phyloP scores from a whole-genome alignment of 2,113 vertebrate genomes.

The Urocynchramus pylzowi region DNA sequence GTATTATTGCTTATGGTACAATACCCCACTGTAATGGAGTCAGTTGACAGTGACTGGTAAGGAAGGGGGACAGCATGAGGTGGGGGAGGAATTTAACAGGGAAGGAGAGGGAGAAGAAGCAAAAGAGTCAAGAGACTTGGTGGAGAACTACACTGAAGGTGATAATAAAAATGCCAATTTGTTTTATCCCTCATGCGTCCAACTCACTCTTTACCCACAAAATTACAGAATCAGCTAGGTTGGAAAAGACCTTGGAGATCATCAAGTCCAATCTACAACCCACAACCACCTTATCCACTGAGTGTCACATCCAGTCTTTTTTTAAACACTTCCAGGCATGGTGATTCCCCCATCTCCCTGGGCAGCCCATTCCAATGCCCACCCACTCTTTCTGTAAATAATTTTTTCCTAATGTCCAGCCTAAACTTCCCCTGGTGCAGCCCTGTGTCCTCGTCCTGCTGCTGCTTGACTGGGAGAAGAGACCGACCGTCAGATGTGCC shows the following conservation, averaged over 20 bases:
- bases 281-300: background rate
- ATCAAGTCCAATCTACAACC: too few species aligned
- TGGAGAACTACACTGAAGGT: background rate
- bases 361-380: background rate
- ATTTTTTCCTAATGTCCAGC: background rate
- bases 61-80: background rate
- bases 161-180: background rate
- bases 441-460: background rate
- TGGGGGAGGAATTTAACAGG: background rate
- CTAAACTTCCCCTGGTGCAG: background rate
- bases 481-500: rapidly evolving
- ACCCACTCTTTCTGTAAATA: background rate
- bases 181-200: background rate
- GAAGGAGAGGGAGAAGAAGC: background rate
- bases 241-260: too few species aligned
- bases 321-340: background rate
- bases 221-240: background rate
- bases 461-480: background rate
- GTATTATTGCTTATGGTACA: background rate
- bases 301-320: background rate
- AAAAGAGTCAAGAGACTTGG: background rate
- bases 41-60: too few species aligned
- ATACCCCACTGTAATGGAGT: too few species aligned
- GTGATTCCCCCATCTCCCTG: background rate
- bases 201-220: background rate